These are phyloP conservation scores for Protobothrops flavoviridis DNA, from an alignment of 2,113 vertebrate species.

Conservation along the genomic window DNA sequence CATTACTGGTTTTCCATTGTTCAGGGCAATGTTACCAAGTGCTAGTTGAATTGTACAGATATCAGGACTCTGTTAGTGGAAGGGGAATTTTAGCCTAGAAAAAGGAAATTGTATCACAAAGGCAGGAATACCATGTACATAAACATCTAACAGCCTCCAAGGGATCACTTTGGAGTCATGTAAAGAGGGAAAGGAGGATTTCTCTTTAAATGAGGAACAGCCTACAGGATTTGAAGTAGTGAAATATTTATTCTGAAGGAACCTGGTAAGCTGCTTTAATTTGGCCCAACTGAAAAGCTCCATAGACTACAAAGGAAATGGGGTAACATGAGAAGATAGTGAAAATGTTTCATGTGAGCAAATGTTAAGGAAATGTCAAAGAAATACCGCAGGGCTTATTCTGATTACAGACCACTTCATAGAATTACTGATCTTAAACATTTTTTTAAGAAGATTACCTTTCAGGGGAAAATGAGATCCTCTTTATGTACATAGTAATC, in stretches of 20 bases:
- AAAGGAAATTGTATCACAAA: neutral
- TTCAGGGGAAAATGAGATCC: neutral
- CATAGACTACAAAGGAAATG: neutral
- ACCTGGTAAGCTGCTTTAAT: neutral
- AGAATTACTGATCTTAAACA: neutral
- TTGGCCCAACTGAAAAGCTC: neutral
- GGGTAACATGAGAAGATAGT: no score
- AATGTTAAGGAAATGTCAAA: neutral
- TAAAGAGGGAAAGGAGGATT: neutral
- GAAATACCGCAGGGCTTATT: neutral
- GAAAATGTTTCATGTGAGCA: neutral
- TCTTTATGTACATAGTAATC: neutral
- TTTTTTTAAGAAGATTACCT: neutral
- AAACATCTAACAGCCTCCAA: neutral
- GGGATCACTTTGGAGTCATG: neutral
- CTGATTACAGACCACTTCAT: neutral
- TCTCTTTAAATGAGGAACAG: neutral
- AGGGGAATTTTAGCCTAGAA: neutral
- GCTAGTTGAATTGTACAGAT: neutral
- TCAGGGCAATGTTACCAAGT: neutral
- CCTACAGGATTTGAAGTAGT: neutral
- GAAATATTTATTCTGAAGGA: neutral
- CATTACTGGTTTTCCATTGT: neutral
- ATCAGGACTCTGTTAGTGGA: neutral
- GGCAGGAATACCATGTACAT: neutral